Conservation (phyloP, 2,797 vertebrate genomes). For the Telmatherina bonti region DNA sequence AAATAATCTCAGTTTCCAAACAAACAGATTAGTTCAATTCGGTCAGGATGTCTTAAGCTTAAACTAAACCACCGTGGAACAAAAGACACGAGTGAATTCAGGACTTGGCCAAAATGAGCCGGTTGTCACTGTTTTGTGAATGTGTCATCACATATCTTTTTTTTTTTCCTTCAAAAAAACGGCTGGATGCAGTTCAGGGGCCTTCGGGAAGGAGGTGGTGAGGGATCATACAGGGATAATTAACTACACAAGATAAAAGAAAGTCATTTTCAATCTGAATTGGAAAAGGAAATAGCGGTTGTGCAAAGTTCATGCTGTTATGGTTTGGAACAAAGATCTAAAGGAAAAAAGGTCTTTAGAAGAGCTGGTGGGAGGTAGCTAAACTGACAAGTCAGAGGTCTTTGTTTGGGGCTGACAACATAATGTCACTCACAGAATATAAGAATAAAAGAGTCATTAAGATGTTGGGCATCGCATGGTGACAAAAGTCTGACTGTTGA, state of each 20-base stretch:
- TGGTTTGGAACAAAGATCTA: neutral
- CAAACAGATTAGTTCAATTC: too few species aligned
- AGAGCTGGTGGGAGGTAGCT: neutral
- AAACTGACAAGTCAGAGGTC: neutral
- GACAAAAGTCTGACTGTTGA: neutral
- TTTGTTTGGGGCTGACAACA: neutral
- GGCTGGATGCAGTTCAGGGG: neutral
- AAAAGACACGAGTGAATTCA: neutral
- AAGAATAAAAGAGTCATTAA: constrained; percentile 5
- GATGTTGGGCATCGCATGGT: neutral
- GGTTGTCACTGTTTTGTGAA: neutral
- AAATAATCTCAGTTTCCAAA: too few species aligned
- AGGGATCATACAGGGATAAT: neutral
- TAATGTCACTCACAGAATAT: neutral
- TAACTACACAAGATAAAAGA: constrained; percentile 1
- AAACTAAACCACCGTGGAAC: neutral
- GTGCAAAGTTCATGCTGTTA: neutral
- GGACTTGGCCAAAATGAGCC: neutral
- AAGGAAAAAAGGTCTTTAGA: neutral
- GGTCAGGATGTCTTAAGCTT: neutral
- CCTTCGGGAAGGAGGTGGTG: neutral
- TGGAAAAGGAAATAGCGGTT: constrained; percentile 16
- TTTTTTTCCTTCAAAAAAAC: neutral
- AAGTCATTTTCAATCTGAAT: constrained; percentile 15
- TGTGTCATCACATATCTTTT: neutral